phyloP scores from a whole-genome alignment of 1,140 invertebrate species.

The Ridgeia piscesae region DNA sequence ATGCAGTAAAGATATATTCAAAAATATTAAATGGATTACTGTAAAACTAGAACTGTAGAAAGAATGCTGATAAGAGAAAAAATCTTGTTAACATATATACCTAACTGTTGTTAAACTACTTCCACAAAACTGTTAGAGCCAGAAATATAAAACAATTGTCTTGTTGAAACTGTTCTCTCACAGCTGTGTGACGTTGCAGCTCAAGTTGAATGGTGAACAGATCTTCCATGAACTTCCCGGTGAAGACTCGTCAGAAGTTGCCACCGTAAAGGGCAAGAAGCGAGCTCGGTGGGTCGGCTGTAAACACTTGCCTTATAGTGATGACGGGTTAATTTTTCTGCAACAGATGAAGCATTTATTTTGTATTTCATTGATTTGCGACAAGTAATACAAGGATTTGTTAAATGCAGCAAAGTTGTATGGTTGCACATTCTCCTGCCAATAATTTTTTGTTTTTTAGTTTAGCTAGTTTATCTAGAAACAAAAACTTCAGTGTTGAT shows the following conservation, averaged over 20 bases:
- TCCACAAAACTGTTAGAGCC: neutral
- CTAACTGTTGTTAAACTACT: too few relatives aligned
- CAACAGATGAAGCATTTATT: neutral
- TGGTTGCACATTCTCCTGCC: neutral
- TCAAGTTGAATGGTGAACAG: slow-evolving; percentile 62
- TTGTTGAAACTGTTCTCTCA: too few relatives aligned
- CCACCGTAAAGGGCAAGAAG: slow-evolving; percentile 13
- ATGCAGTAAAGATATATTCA: too few relatives aligned
- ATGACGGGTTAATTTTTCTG: neutral
- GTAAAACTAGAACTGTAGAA: too few relatives aligned
- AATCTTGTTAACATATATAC: too few relatives aligned
- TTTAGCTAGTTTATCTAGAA: neutral
- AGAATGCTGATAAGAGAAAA: too few relatives aligned
- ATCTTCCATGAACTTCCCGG: slow-evolving; percentile 41
- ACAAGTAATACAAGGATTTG: neutral
- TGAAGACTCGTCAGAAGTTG: neutral
- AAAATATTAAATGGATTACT: too few relatives aligned
- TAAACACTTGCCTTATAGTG: neutral
- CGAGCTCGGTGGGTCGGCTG: neutral
- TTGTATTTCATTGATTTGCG: neutral
- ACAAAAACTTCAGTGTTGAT: too few relatives aligned
- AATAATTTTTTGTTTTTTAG: neutral
- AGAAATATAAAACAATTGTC: too few relatives aligned
- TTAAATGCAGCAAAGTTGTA: neutral
- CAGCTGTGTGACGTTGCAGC: slow-evolving; percentile 31